Conservation (phyloP, 2,113 vertebrate species). For the Cinclus cinclus region DNA sequence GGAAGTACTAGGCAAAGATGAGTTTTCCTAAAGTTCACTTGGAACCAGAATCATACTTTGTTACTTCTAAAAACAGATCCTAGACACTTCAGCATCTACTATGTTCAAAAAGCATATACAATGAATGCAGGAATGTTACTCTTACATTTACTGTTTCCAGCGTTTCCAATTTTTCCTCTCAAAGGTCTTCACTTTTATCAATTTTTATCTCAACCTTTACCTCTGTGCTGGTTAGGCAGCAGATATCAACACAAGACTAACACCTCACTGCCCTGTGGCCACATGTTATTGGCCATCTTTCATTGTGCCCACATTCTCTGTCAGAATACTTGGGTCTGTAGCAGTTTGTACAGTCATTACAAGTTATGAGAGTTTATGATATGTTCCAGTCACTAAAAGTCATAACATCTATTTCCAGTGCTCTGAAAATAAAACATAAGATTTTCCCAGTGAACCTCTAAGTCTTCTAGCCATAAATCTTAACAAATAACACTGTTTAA, state of each 20-base stretch:
- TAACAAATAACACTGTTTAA: conserved; percentile 42
- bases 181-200: not conserved
- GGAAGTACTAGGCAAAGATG: not conserved
- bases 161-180: not conserved
- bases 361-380: conserved; percentile 4
- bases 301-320: not conserved
- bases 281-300: not conserved
- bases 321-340: conserved; percentile 10
- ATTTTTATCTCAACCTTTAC: not conserved
- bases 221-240: not conserved
- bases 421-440: conserved; percentile 27
- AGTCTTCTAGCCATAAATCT: conserved; percentile 50
- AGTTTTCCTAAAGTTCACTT: not conserved
- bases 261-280: not conserved
- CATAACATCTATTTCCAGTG: not conserved
- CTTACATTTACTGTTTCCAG: not conserved
- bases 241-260: not conserved
- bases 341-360: not conserved
- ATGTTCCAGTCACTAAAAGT: not conserved
- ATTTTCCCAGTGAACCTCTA: conserved; percentile 18
- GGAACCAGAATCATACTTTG: not conserved
- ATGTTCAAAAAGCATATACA: not conserved
- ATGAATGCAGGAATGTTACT: not conserved
- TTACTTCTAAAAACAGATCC: not conserved
- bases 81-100: not conserved